Evolutionary conservation across 2,113 vertebrate genomes (phyloP).

Genomic region (Zapornia atra): DNA sequence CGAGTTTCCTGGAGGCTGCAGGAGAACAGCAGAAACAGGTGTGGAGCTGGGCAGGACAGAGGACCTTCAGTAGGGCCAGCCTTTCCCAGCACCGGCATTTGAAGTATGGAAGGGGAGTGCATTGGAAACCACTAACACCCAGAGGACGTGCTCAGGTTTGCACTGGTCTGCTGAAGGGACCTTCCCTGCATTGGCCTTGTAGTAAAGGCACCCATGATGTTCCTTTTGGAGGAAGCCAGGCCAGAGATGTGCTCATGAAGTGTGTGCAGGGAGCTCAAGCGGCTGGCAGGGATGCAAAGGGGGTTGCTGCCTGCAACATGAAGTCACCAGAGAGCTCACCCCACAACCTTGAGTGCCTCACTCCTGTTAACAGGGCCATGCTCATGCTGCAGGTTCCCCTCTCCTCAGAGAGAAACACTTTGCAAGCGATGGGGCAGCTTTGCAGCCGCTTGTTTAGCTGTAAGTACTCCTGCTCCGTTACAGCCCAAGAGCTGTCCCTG

Average conservation of each 20-base stretch:
- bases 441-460: not conserved
- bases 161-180: not conserved
- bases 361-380: not conserved
- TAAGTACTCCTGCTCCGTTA: not conserved
- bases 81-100: not conserved
- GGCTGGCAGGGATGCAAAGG: not conserved
- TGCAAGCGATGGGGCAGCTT: not conserved
- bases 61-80: not conserved
- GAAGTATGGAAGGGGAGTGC: not conserved
- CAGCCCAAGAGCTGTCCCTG: not conserved
- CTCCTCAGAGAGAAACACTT: not conserved
- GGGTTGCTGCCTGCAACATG: not conserved
- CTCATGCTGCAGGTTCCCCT: not conserved
- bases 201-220: not conserved
- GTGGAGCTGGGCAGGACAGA: not conserved
- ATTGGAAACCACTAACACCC: not conserved
- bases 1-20: not conserved
- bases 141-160: not conserved
- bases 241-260: no score
- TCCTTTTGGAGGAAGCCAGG: not conserved
- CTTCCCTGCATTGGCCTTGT: no score
- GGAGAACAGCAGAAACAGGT: not conserved
- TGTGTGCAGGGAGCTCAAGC: not conserved
- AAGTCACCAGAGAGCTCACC: fast-evolving
- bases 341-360: not conserved